Base-by-base conservation (phyloP, 1,140 invertebrate genomes). In the Eulimnadia texana region DNA sequence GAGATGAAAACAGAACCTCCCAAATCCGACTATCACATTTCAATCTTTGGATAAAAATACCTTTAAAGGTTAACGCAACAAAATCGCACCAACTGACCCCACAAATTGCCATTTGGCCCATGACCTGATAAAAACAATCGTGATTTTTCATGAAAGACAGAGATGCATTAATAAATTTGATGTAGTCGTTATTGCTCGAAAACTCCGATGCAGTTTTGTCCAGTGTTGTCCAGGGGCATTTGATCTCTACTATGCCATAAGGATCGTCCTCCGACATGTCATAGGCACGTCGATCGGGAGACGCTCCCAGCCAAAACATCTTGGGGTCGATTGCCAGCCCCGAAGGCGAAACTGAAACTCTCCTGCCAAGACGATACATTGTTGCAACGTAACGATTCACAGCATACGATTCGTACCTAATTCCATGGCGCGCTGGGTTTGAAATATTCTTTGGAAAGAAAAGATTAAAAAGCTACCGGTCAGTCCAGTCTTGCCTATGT, bases 91-190 rank as follows among this genome's bases (percentile, higher is more conserved):
- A 57, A 19, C 25, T 29, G 54, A 24, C 25, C 20, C 54, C n/a
- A 19, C 19, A 24, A n/a, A 57, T 19, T n/a, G 54, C 54, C 54
- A 57, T 57, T 25, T 57, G 54, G 3, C 54, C 54, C 54, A 57
- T 57, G 19, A 57, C 54, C n/a, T 57, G 54, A 29, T 28, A 57
- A 2, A 9, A 57, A 25, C 3, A 57, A 20, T 25, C 54, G 25
- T 57, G 54, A 25, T 19, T 28, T 10, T 57, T 24, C n/a, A 57
- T 23, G n/a, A 10, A n/a, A 57, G 54, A 24, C 25, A 2, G 3
- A 19, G n/a, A n/a, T n/a, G 19, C 54, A 0, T 57, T n/a, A 25
- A 57, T 29, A 19, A 57, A 25, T 25, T 57, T 57, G 24, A 57
- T 28, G 25, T 57, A 57, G 23, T 23, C 2, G 6, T 29, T 22